Conservation (phyloP, 2,113 vertebrate genomes). For the Abramis brama region DNA sequence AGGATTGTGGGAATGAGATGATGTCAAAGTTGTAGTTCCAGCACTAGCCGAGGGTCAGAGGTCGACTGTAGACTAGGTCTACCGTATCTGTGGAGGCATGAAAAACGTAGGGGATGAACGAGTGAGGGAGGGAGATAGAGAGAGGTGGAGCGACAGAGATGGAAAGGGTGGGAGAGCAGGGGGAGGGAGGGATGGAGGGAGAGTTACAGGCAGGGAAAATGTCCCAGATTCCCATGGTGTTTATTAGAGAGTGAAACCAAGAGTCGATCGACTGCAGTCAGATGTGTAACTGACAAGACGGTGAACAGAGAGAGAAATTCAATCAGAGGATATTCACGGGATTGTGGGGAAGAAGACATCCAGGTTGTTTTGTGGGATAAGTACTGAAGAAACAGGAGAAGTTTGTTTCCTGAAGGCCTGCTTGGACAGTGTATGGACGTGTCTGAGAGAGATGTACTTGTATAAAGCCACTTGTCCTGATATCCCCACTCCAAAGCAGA, state of each 20-base stretch:
- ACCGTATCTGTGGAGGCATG: constrained; percentile 47
- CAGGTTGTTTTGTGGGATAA: background rate
- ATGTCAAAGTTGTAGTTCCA: constrained; percentile 51
- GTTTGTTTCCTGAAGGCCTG: constrained; percentile 8
- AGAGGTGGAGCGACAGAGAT: constrained; percentile 41
- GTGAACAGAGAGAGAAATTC: constrained; percentile 52
- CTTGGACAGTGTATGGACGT: constrained; percentile 32
- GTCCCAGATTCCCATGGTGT: constrained; percentile 70
- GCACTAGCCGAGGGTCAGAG: constrained; percentile 54
- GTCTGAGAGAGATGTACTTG: constrained; percentile 79
- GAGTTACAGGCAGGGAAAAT: constrained; percentile 53
- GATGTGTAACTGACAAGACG: constrained; percentile 63
- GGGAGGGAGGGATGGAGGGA: constrained; percentile 10
- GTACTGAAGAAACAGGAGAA: background rate
- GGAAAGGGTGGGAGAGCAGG: constrained; percentile 40
- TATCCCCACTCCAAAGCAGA: constrained; percentile 81
- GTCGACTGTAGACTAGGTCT: constrained; percentile 46
- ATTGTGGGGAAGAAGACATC: constrained; percentile 24
- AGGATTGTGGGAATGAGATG: no score
- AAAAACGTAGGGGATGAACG: constrained; percentile 46
- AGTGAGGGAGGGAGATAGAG: constrained; percentile 59
- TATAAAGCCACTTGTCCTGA: constrained; percentile 84
- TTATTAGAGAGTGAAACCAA: constrained; percentile 67
- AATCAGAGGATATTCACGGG: background rate
- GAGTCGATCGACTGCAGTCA: constrained; percentile 59